Evolutionary conservation across 2,888 invertebrate species (phyloP), one percentile per base, ranked within the genome.

Genomic region (Eupsilia transversa): DNA sequence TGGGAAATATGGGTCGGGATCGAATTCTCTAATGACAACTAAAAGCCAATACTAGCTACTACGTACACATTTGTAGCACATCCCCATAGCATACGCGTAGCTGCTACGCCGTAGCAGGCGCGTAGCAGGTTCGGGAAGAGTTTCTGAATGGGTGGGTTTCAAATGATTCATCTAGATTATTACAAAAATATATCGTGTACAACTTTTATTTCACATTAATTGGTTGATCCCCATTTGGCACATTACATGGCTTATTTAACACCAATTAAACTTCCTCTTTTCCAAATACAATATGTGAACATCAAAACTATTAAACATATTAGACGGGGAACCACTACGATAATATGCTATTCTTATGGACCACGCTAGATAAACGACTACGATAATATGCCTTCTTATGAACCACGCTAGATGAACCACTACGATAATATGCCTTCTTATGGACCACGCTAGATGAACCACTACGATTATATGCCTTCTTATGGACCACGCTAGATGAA

Each of bases 81-180:
- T 52, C 33, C n/a, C 33, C 46, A 60, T 61, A 64, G 64, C 35
- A 23, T 4, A 23, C 27, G 49, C 49, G 64, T 74, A 65, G 76
- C 76, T 20, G 74, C 74, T 75, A 75, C 74, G 75, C 12, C 57
- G 59, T 75, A 75, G 76, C 46, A 23, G 41, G 52, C 27, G 23
- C 52, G 74, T 75, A 75, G 64, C 43, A 43, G 10, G 10, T 0
- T 27, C 43, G 7, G 60, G 52, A 17, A 54, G 7, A 41, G 33
- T 41, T 49, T 30, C 1, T 38, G 9, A 2, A 33, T 1, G n/a
- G 10, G 17, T 38, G 10, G n/a, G 38, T 27, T 41, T 41, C 41
- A 41, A 41, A 41, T 59, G 1, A 59, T 41, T n/a, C 41, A 23
- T 61, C 30, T 33, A 6, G 20, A 23, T n/a, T 64, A 14, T 20